Conservation (phyloP, 2,113 vertebrate species). For the Ailuropoda melanoleuca region DNA sequence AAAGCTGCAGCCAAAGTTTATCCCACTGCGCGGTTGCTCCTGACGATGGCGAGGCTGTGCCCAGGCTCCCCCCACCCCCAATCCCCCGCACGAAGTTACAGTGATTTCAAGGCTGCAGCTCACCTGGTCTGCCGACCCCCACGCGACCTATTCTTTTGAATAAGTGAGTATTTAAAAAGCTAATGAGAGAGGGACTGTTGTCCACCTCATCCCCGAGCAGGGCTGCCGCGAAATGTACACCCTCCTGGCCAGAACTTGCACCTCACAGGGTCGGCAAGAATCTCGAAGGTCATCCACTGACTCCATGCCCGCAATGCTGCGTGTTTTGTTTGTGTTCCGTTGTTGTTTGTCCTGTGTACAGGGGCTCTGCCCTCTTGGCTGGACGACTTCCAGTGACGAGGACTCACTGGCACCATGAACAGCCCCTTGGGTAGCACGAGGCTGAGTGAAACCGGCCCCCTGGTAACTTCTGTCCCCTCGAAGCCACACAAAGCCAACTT, state of each 20-base stretch:
- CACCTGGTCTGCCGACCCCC: background rate
- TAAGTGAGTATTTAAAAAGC: background rate
- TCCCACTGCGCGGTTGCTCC: background rate
- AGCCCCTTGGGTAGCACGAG: background rate
- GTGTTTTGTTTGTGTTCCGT: background rate
- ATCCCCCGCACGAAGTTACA: background rate
- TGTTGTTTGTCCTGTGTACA: background rate
- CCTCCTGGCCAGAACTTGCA: background rate
- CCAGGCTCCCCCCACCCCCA: background rate
- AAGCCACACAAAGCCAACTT: background rate
- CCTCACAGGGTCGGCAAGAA: background rate
- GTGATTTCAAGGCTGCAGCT: background rate
- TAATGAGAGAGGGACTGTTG: background rate
- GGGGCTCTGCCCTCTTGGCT: background rate
- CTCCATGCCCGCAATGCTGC: background rate
- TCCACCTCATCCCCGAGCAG: background rate
- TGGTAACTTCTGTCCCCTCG: background rate
- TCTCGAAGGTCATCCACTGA: background rate
- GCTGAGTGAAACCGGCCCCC: background rate
- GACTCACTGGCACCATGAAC: background rate
- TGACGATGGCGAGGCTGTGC: background rate
- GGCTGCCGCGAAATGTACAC: background rate
- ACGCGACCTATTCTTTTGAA: background rate
- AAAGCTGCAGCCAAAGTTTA: conserved; percentile 25
- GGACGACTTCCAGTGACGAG: background rate